Percentiles rank a stretch among this genome's conserved stretches.
Evolutionary conservation across 1,140 invertebrate genomes (phyloP).

Genomic region (Ganaspis sp.): DNA sequence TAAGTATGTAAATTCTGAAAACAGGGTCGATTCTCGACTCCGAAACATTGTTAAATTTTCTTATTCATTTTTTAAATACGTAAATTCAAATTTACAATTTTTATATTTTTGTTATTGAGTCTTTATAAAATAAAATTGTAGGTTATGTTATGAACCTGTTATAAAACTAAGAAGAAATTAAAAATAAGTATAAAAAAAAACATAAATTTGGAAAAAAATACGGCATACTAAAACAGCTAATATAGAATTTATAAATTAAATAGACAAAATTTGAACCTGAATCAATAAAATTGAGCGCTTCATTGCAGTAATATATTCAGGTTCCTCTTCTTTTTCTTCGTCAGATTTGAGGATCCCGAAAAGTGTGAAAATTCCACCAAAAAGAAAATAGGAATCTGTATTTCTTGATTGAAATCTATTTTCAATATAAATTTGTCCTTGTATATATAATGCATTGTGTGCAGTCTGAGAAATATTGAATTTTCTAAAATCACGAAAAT

Average conservation of each 20-base stretch:
- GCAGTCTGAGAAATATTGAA: neutral
- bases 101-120: no score
- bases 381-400: neutral
- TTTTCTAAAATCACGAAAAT: neutral
- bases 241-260: neutral
- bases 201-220: no score
- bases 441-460: neutral
- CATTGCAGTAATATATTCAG: conserved; percentile 10
- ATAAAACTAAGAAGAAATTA: no score
- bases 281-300: conserved; percentile 5
- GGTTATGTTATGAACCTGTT: no score
- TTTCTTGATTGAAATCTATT: neutral
- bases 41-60: no score
- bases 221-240: neutral
- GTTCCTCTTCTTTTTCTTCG: neutral
- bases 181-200: no score
- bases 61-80: no score
- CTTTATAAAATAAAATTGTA: no score
- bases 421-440: neutral
- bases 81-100: no score
- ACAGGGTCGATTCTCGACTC: no score
- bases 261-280: conserved; percentile 2
- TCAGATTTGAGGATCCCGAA: neutral
- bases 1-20: no score
- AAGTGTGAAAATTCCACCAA: neutral